Evolutionary conservation across 2,797 vertebrate genomes (phyloP).

Genomic region (Pristis pectinata): DNA sequence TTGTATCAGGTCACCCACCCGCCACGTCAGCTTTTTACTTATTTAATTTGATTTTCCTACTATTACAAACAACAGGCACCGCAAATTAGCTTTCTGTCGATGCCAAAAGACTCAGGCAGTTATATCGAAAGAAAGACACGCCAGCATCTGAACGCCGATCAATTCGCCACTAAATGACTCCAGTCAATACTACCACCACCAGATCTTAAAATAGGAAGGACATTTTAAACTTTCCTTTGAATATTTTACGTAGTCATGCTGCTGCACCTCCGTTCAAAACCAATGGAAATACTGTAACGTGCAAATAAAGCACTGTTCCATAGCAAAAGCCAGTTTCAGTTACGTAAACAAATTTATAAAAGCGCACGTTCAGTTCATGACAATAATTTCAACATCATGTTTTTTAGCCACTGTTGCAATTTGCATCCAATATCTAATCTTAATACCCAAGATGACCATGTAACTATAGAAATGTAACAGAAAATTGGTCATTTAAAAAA

Average conservation of each 20-base stretch:
- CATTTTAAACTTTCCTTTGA: background rate
- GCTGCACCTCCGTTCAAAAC: background rate
- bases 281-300: background rate
- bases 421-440: constrained; percentile 5
- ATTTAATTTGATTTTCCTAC: background rate
- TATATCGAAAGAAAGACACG: background rate
- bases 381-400: background rate
- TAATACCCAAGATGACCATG: background rate
- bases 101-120: background rate
- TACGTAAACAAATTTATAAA: background rate
- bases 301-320: background rate
- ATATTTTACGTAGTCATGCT: background rate
- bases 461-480: background rate
- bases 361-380: background rate
- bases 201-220: background rate
- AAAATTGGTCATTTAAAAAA: background rate
- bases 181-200: background rate
- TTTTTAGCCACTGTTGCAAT: background rate
- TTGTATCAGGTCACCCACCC: background rate
- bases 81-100: background rate
- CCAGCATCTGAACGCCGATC: background rate
- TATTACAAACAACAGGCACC: background rate
- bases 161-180: background rate
- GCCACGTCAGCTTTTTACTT: background rate
- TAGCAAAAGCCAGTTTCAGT: background rate